Base-by-base conservation (phyloP, 23 tunicate species). In the Halocynthia roretzi region DNA sequence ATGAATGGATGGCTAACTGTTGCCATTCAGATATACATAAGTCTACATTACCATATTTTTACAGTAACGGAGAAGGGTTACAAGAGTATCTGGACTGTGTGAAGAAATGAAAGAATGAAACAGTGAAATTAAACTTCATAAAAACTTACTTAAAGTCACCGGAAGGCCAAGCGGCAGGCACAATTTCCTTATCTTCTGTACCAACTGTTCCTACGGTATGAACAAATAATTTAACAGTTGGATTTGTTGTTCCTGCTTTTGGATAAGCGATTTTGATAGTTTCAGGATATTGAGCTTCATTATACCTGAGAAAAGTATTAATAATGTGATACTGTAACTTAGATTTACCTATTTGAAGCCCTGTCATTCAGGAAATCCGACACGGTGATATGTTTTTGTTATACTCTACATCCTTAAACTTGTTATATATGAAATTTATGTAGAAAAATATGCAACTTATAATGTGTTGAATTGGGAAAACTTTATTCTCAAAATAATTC, bases 201-300 rank as follows among this genome's bases (percentile, higher is more conserved):
- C 15, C 50, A 10, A 2, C 80, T 6, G 21, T 6, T 22, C 11
- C 84, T 5, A 86, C 23, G 79, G 86, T 74, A 64, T 82, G 79
- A 19, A 82, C 98, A 71, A 77, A 82, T 44, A 92, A 7, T n/a
- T 58, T 75, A 14, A 70, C 93, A 10, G 69, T 83, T 53, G 83
- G 83, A 78, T 87, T 92, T 15, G 85, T 61, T 0, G 92, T 86
- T n/a, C 98, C 98, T 0, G 98, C 98, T 86, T 92, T 92, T 0
- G 98, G 98, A 80, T 92, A 92, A 6, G 98, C 98, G 7, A 92
- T 92, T 66, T 82, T 78, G n/a, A 92, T 82, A 0, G 98, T 92
- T 68, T 86, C 82, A 0, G 98, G 98, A 53, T 92, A 92, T 75
- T 92, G 98, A 6, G 76, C 87, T 57, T 86, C 87, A 5, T 83